A percentile compares a stretch with the other conserved stretches of the same genome.
phyloP scores from a whole-genome alignment of 2,888 invertebrate species.

The Aricia artaxerxes region DNA sequence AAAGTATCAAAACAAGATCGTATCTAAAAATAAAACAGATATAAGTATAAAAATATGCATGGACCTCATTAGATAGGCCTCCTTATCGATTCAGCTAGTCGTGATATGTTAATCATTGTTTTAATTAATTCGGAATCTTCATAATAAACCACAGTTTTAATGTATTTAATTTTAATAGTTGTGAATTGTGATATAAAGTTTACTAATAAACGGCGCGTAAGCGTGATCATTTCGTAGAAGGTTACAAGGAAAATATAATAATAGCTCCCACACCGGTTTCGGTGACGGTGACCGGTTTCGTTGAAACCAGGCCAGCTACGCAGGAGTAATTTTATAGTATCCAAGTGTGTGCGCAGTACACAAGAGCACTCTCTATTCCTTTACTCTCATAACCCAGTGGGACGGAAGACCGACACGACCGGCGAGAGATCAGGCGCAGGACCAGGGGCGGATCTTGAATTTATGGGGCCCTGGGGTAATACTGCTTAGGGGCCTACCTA shows the following conservation, averaged over 20 bases:
- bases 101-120: neutral
- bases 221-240: neutral
- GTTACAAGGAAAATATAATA: neutral
- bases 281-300: too few species aligned
- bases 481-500: too few species aligned
- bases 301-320: too few species aligned
- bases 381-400: too few species aligned
- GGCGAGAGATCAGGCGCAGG: too few species aligned
- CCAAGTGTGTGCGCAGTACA: too few species aligned
- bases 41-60: neutral
- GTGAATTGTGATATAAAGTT: neutral
- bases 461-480: too few species aligned
- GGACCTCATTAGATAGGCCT: neutral
- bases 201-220: neutral
- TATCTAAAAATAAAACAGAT: neutral
- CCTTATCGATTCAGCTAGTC: neutral
- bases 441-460: too few species aligned
- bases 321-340: too few species aligned
- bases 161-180: constrained; percentile 8
- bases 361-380: too few species aligned
- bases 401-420: too few species aligned
- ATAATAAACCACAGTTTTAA: constrained; percentile 4
- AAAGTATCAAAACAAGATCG: neutral
- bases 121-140: neutral
- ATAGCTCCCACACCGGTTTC: neutral